A percentile compares a stretch with the other conserved stretches of the same genome.
Conservation (phyloP, 2,888 invertebrate genomes). For the Lasioglossum marginatum region DNA sequence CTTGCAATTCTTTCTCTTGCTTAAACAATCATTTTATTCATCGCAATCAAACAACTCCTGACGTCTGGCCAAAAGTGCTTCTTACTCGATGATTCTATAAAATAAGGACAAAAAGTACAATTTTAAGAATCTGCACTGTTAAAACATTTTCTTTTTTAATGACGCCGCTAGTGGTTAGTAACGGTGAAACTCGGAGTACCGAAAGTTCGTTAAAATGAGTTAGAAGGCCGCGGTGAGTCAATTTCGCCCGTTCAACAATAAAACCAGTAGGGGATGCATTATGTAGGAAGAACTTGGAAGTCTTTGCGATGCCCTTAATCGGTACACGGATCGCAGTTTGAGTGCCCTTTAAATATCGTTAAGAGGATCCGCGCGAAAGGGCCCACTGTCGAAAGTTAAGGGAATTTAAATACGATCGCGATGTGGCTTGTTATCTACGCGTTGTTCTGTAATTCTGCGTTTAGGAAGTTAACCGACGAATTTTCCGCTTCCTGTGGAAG, state of each 20-base stretch:
- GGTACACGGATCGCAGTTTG: conserved; percentile 9
- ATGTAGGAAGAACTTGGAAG: background rate
- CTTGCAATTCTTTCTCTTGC: no score
- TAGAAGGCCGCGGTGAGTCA: background rate
- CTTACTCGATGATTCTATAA: no score
- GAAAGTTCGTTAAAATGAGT: background rate
- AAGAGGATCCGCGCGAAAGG: conserved; percentile 18
- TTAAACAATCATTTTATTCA: no score
- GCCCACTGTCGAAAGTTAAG: conserved; percentile 29
- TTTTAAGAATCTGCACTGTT: background rate
- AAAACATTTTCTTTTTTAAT: background rate
- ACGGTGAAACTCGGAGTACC: background rate
- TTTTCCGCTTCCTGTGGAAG: conserved; percentile 22
- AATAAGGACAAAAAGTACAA: no score
- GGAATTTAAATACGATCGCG: conserved; percentile 49
- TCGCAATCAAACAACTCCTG: no score
- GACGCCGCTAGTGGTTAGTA: background rate
- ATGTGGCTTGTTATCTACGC: conserved; percentile 44
- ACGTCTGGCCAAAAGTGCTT: no score
- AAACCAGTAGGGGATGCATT: background rate
- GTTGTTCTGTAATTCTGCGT: conserved; percentile 54
- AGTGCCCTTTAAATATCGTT: conserved; percentile 31
- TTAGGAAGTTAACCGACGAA: conserved; percentile 39
- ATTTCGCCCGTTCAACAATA: background rate
- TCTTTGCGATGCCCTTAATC: conserved; percentile 35